phyloP scores from a whole-genome alignment of 1,140 invertebrate genomes.

The Heliconius eleuchia region DNA sequence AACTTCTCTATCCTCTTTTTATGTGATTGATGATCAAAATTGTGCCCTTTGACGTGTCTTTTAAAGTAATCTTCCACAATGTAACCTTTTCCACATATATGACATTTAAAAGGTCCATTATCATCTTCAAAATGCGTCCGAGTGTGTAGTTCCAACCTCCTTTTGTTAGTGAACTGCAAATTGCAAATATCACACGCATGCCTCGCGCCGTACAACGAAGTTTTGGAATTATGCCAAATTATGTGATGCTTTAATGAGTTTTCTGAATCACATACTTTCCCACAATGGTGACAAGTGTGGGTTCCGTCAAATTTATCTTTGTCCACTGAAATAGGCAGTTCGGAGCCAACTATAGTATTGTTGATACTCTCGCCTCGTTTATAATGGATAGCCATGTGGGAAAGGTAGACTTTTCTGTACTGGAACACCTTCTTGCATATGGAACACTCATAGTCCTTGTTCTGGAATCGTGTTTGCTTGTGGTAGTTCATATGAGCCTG shows the following conservation, averaged over 20 bases:
- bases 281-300: constrained; percentile 68
- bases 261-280: constrained; percentile 72
- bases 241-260: constrained; percentile 71
- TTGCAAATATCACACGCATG: constrained; percentile 72
- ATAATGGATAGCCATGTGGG: constrained; percentile 74
- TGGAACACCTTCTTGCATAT: constrained; percentile 76
- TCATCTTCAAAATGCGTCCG: constrained; percentile 71
- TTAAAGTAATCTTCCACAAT: constrained; percentile 65
- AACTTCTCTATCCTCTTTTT: constrained; percentile 68
- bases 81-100: constrained; percentile 71
- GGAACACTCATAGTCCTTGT: constrained; percentile 74
- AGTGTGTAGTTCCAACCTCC: constrained; percentile 62
- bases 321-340: constrained; percentile 43
- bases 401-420: constrained; percentile 66
- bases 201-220: constrained; percentile 57
- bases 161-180: constrained; percentile 73
- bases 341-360: constrained; percentile 61
- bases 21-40: constrained; percentile 70
- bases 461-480: constrained; percentile 72
- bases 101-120: constrained; percentile 69
- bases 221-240: constrained; percentile 73
- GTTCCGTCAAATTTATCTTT: constrained; percentile 54
- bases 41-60: constrained; percentile 73
- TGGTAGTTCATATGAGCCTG: constrained; percentile 77
- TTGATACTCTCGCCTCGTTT: constrained; percentile 65